Conservation (phyloP, 35 echinoderm and acorn worm species). For the Chiridota heheva region DNA sequence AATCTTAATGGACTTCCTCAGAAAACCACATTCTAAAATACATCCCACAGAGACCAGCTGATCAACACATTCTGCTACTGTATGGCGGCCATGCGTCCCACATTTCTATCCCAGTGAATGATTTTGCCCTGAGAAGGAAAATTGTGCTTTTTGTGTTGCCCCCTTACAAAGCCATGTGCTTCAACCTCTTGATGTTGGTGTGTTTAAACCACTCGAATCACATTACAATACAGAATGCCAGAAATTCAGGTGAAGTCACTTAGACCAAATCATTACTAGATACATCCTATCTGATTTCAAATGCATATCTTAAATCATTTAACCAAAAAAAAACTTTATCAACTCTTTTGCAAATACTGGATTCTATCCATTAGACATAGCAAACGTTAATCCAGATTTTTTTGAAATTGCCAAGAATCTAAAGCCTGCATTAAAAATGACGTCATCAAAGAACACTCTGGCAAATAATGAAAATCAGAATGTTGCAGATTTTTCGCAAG, state of each 20-base stretch:
- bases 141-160: background rate
- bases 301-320: background rate
- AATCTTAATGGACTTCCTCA: conserved; percentile 11
- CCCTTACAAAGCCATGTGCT: background rate
- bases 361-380: too few relatives aligned
- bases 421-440: too few relatives aligned
- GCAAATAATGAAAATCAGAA: too few relatives aligned
- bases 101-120: conserved; percentile 6
- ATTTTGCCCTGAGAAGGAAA: too few relatives aligned
- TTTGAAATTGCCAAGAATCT: too few relatives aligned
- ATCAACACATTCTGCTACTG: conserved; percentile 7
- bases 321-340: too few relatives aligned
- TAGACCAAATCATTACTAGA: background rate
- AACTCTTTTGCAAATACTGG: too few relatives aligned
- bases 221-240: conserved; percentile 19
- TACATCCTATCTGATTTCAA: conserved; percentile 1
- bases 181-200: background rate
- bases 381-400: too few relatives aligned
- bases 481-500: too few relatives aligned
- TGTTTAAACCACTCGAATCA: background rate
- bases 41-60: background rate
- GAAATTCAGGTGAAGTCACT: background rate
- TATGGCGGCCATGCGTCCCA: too few relatives aligned
- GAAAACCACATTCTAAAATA: too few relatives aligned
- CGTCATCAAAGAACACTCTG: too few relatives aligned